These are phyloP conservation scores for Fragum fragum DNA, from an alignment of 2,888 invertebrate genomes.

Conservation along the genomic window DNA sequence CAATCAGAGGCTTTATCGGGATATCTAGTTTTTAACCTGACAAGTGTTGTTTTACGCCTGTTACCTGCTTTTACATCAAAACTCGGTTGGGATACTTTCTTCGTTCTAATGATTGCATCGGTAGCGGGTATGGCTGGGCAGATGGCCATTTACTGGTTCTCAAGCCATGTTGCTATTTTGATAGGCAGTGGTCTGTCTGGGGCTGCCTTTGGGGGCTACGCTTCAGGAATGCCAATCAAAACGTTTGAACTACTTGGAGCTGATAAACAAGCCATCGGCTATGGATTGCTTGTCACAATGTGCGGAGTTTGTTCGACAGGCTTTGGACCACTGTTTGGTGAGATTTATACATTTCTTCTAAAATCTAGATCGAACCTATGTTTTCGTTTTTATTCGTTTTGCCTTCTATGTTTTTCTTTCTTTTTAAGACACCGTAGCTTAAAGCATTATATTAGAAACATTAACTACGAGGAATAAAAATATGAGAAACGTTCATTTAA, in stretches of 20 bases:
- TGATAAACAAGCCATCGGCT: not conserved
- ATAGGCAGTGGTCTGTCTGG: not conserved
- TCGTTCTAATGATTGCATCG: not conserved
- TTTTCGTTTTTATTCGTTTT: no score
- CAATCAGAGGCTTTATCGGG: not conserved
- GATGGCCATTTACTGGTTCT: not conserved
- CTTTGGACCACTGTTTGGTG: slow-evolving; percentile 6
- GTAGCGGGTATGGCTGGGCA: not conserved
- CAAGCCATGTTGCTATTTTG: not conserved
- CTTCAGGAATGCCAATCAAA: not conserved
- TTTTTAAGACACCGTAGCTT: no score
- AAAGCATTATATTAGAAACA: no score
- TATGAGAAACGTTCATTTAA: no score
- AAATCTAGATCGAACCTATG: no score
- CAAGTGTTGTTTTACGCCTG: not conserved
- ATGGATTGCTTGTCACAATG: not conserved
- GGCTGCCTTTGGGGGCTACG: not conserved
- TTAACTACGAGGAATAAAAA: no score
- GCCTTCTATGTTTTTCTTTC: no score
- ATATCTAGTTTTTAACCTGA: not conserved
- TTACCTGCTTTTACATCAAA: not conserved
- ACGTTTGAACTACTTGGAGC: not conserved
- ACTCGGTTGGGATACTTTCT: not conserved
- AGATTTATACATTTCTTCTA: not conserved
- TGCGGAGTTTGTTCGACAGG: not conserved